These are phyloP conservation scores for Coregonus clupeaformis DNA, from an alignment of 2,113 vertebrate genomes.

Conservation along the genomic window DNA sequence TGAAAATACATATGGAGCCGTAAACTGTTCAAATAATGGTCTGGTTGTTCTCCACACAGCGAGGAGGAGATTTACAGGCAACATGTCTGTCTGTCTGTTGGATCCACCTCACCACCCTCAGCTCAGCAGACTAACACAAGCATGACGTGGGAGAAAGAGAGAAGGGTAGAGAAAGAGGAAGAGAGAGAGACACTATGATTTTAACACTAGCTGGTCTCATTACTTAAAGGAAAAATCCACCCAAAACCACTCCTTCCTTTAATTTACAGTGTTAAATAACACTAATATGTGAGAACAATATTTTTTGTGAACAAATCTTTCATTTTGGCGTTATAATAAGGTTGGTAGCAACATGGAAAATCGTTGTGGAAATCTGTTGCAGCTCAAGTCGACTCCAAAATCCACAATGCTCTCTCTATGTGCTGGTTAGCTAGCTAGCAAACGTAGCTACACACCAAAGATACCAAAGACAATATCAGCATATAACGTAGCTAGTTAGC, in stretches of 20 bases:
- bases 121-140: constrained; percentile 47
- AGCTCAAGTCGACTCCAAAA: too few relatives aligned
- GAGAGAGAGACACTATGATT: constrained; percentile 13
- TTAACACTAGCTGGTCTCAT: constrained; percentile 41
- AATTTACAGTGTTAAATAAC: too few relatives aligned
- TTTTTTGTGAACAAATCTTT: too few relatives aligned
- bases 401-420: too few relatives aligned
- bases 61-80: constrained; percentile 66
- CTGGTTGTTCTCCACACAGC: constrained; percentile 64
- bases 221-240: neutral
- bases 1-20: constrained; percentile 75
- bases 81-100: constrained; percentile 37
- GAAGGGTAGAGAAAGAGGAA: neutral
- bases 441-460: too few relatives aligned
- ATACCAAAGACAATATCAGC: too few relatives aligned
- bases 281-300: too few relatives aligned
- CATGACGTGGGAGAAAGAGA: constrained; percentile 24
- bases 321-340: too few relatives aligned
- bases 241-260: constrained; percentile 8
- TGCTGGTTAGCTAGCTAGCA: too few relatives aligned
- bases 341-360: too few relatives aligned
- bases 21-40: constrained; percentile 70
- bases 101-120: constrained; percentile 36
- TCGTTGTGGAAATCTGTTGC: too few relatives aligned
- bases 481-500: too few relatives aligned